Evolutionary conservation across 2,797 vertebrate genomes (phyloP).

Genomic region (Apodemus agrarius): DNA sequence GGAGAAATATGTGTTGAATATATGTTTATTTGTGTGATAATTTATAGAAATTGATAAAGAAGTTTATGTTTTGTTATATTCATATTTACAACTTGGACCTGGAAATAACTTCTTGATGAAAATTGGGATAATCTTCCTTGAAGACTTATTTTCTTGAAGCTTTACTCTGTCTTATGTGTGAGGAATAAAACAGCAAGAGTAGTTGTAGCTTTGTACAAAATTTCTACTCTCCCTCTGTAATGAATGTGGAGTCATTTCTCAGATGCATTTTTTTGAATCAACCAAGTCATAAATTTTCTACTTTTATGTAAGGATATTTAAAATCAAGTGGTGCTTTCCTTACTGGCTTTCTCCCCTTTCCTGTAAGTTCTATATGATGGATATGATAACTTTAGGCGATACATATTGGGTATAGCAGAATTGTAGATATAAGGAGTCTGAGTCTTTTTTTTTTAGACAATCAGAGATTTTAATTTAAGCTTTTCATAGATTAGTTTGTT

Average conservation of each 20-base stretch:
- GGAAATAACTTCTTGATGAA: neutral
- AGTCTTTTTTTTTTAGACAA: neutral
- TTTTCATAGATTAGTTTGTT: neutral
- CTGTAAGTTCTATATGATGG: neutral
- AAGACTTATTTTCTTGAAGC: neutral
- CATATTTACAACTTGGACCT: neutral
- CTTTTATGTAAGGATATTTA: neutral
- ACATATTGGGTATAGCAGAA: neutral
- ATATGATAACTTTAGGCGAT: too few relatives aligned
- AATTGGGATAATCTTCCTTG: neutral
- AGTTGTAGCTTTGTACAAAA: neutral
- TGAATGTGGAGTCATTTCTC: neutral
- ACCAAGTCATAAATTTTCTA: neutral
- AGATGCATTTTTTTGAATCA: neutral
- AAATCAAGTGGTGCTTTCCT: neutral
- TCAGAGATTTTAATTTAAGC: neutral
- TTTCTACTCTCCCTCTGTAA: neutral
- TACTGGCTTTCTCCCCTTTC: neutral
- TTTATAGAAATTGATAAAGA: neutral
- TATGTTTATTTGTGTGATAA: neutral
- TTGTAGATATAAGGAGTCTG: neutral
- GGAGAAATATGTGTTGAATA: neutral
- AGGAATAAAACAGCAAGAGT: neutral
- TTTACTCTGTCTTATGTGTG: neutral
- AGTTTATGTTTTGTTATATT: neutral